A percentile compares a stretch with the other conserved stretches of the same genome.
These are phyloP conservation scores for Bellardia bayeri DNA, from an alignment of 2,888 invertebrate species.

Conservation along the genomic window DNA sequence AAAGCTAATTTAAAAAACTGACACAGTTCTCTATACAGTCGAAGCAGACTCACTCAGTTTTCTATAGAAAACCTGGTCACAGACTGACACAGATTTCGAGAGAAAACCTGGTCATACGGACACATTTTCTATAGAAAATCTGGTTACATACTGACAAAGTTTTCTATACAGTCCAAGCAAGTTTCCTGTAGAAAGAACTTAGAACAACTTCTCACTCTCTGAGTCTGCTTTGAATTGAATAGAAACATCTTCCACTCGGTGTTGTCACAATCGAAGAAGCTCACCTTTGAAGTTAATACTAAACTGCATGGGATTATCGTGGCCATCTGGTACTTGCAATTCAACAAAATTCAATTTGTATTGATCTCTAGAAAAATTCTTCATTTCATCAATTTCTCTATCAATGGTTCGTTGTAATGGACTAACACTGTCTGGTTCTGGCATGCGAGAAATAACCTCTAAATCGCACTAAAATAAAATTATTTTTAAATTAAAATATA, in stretches of 20 bases:
- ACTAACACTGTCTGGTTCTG: slow-evolving; percentile 78
- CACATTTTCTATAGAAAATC: not conserved
- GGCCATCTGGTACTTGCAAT: slow-evolving; percentile 82
- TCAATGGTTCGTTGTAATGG: slow-evolving; percentile 79
- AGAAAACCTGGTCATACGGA: not conserved
- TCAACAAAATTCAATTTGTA: slow-evolving; percentile 83
- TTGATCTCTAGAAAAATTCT: slow-evolving; percentile 81
- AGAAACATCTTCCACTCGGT: too few species aligned
- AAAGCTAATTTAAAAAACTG: not conserved
- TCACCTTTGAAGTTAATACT: slow-evolving; percentile 78
- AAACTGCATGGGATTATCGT: slow-evolving; percentile 82
- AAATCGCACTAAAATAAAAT: slow-evolving; percentile 74
- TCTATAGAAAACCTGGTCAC: not conserved
- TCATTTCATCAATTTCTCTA: slow-evolving; percentile 80
- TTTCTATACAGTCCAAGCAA: not conserved
- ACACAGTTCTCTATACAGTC: too few species aligned
- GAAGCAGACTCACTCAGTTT: not conserved
- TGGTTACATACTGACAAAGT: not conserved
- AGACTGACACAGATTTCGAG: not conserved
- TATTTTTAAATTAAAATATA: not conserved
- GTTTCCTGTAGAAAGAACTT: not conserved
- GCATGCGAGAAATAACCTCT: slow-evolving; percentile 76
- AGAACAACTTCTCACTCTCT: too few species aligned
- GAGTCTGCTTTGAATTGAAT: too few species aligned
- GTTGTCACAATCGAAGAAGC: not conserved